These are phyloP conservation scores for Centrocercus urophasianus DNA, from an alignment of 2,113 vertebrate genomes.

Conservation along the genomic window DNA sequence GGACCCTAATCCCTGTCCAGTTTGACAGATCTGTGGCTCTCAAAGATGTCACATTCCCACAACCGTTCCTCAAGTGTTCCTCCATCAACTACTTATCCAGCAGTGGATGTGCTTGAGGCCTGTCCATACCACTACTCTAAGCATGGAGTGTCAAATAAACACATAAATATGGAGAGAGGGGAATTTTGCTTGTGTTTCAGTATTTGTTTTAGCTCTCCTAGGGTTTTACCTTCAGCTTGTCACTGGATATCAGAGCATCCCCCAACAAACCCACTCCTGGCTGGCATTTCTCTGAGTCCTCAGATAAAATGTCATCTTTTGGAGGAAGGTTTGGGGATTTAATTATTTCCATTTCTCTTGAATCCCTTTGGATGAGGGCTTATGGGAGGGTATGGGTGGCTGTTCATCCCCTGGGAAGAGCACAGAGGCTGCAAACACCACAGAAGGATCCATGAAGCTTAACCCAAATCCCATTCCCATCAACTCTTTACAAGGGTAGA, in stretches of 20 bases:
- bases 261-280: background rate
- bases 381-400: background rate
- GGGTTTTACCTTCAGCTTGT: background rate
- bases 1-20: background rate
- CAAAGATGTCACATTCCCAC: background rate
- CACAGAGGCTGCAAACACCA: background rate
- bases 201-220: fast-evolving
- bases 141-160: background rate
- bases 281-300: background rate
- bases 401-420: background rate
- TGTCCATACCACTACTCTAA: background rate
- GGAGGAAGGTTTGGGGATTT: background rate
- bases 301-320: background rate
- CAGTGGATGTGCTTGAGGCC: background rate
- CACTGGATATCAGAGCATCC: background rate
- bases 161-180: background rate
- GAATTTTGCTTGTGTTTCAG: background rate
- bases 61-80: background rate
- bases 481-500: no score
- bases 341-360: background rate
- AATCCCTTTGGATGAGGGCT: background rate
- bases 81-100: background rate
- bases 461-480: fast-evolving
- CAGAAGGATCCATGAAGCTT: background rate
- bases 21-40: background rate